Evolutionary conservation across 2,113 vertebrate species (phyloP).

Genomic region (Labeo rohita): DNA sequence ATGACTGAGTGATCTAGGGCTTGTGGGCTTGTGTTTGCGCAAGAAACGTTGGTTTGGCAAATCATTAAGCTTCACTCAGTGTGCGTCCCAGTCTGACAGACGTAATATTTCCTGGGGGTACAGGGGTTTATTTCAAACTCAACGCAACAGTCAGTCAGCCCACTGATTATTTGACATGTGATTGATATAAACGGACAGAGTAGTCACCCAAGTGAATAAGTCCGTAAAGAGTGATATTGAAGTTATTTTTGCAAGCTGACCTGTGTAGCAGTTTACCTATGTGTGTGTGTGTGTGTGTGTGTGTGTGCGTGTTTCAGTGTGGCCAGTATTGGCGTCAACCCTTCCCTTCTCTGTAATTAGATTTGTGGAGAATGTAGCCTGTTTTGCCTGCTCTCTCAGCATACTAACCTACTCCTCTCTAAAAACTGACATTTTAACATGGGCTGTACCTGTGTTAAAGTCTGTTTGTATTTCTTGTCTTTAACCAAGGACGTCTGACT

Average conservation of each 20-base stretch:
- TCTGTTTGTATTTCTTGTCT: constrained; percentile 42
- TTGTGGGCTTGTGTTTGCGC: background rate
- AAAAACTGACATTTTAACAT: constrained; percentile 62
- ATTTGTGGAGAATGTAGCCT: constrained; percentile 79
- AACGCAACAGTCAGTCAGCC: constrained; percentile 71
- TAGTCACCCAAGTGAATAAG: background rate
- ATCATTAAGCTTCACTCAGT: constrained; percentile 37
- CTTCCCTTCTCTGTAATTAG: constrained; percentile 74
- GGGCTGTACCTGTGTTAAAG: constrained; percentile 49
- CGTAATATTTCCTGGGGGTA: constrained; percentile 76
- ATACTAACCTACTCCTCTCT: constrained; percentile 64
- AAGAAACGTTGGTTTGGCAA: constrained; percentile 17
- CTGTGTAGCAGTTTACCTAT: constrained; percentile 10
- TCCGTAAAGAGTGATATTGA: constrained; percentile 8
- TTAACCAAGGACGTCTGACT: constrained; percentile 25
- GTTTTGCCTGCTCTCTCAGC: constrained; percentile 74
- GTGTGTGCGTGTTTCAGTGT: constrained; percentile 56
- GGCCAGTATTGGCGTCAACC: constrained; percentile 66
- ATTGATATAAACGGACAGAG: constrained; percentile 13
- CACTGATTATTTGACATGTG: constrained; percentile 61
- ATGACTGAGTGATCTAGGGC: background rate
- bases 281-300: constrained; percentile 55
- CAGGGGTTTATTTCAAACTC: constrained; percentile 65
- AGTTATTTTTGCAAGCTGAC: background rate
- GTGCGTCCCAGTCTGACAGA: constrained; percentile 56